Conservation (phyloP, 2,888 invertebrate species). For the Phortica okadai region DNA sequence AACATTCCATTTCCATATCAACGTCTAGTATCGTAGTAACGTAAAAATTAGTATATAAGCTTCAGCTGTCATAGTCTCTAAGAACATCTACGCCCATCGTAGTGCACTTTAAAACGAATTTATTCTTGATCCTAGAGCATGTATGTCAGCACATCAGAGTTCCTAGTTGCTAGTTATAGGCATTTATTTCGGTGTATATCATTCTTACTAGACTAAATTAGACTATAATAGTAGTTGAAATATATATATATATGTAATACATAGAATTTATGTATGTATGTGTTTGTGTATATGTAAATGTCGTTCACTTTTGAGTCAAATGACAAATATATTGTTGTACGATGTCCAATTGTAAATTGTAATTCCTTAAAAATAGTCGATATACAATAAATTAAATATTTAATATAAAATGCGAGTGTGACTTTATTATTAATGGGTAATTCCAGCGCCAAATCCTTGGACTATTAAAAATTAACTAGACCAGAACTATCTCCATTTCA, state of each 20-base stretch:
- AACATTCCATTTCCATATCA: conserved; percentile 57
- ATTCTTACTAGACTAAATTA: not conserved
- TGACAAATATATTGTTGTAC: conserved; percentile 63
- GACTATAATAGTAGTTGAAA: not conserved
- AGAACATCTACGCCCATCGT: not conserved
- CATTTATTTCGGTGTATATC: not conserved
- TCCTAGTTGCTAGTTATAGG: conserved; percentile 10
- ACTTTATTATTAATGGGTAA: conserved; percentile 2
- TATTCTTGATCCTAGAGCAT: conserved; percentile 22
- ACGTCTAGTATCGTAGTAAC: conserved; percentile 16
- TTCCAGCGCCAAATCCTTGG: too few species aligned
- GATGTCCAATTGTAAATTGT: conserved; percentile 68
- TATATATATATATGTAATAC: not conserved
- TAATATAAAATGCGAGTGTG: conserved; percentile 3
- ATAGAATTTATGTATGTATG: not conserved
- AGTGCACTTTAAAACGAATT: conserved; percentile 13
- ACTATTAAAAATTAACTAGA: too few species aligned
- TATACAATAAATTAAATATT: conserved; percentile 48
- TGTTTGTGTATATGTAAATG: conserved; percentile 7
- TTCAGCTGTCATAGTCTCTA: conserved; percentile 37
- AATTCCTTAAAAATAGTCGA: conserved; percentile 55
- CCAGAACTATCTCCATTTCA: too few species aligned
- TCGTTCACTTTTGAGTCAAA: conserved; percentile 10
- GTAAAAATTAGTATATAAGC: conserved; percentile 39
- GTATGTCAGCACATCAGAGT: conserved; percentile 31